These are phyloP conservation scores for Tympanoctomys barrerae DNA, from an alignment of 2,797 vertebrate species.

Conservation along the genomic window DNA sequence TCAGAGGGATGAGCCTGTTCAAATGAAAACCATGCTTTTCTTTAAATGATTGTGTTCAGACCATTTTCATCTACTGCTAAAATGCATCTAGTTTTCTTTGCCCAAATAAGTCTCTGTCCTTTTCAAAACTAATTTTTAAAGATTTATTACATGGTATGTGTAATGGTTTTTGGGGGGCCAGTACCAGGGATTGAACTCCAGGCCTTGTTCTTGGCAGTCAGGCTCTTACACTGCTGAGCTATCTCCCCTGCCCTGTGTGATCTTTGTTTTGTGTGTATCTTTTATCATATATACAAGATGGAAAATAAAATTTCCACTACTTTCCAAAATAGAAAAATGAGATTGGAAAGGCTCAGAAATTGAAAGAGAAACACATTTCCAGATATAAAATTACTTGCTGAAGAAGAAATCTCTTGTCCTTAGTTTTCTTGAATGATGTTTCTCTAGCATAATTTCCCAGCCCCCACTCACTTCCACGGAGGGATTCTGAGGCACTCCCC, in stretches of 20 bases:
- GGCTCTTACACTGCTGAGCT: no score
- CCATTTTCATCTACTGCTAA: background rate
- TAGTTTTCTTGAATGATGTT: background rate
- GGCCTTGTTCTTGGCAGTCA: no score
- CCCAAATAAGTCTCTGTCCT: background rate
- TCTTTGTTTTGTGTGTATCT: background rate
- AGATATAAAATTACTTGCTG: background rate
- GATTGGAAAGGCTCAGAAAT: no score
- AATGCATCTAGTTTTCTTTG: background rate
- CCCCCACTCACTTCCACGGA: background rate
- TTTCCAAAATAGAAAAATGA: background rate
- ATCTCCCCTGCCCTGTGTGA: background rate
- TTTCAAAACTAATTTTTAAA: background rate
- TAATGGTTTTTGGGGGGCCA: no score
- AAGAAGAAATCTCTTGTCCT: background rate
- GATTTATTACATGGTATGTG: background rate
- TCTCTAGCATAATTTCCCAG: background rate
- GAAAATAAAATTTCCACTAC: background rate
- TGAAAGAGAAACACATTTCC: background rate
- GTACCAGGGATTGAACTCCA: no score
- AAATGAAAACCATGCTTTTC: background rate
- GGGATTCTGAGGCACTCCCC: background rate
- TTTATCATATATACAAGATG: background rate
- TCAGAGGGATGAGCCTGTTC: no score
- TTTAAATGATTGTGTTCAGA: background rate